These are phyloP conservation scores for Cataglyphis altisquamis DNA, from an alignment of 2,888 invertebrate species.

Conservation along the genomic window DNA sequence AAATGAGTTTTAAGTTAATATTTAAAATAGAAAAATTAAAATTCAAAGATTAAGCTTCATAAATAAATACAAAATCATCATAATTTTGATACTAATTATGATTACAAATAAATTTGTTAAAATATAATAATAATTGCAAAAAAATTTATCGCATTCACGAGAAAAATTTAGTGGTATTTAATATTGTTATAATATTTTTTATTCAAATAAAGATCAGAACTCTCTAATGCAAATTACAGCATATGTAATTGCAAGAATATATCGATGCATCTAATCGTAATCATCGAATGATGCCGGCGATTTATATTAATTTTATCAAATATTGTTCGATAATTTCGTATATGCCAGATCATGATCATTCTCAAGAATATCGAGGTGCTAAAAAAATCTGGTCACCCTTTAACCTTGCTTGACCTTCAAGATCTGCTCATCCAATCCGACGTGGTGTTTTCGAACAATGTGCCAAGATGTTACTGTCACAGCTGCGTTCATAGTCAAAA, in stretches of 20 bases:
- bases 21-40: neutral
- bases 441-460: neutral
- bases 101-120: neutral
- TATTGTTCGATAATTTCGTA: neutral
- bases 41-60: neutral
- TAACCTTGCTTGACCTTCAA: conserved; percentile 79
- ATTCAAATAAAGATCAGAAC: neutral
- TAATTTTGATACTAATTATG: neutral
- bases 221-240: conserved; percentile 10
- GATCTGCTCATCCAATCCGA: conserved; percentile 6
- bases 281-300: neutral
- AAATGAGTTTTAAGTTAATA: neutral
- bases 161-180: neutral
- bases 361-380: conserved; percentile 42
- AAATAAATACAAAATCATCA: neutral
- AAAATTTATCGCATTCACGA: too few species aligned
- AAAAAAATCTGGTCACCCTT: conserved; percentile 35
- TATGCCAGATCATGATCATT: conserved; percentile 55
- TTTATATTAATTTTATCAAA: conserved; percentile 14
- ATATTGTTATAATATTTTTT: neutral
- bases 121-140: neutral
- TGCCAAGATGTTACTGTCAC: conserved; percentile 23
- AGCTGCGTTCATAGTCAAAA: neutral
- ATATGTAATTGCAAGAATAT: conserved; percentile 21
- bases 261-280: neutral